These are phyloP conservation scores for Nesidiocoris tenuis DNA, from an alignment of 2,888 invertebrate genomes.

Conservation along the genomic window DNA sequence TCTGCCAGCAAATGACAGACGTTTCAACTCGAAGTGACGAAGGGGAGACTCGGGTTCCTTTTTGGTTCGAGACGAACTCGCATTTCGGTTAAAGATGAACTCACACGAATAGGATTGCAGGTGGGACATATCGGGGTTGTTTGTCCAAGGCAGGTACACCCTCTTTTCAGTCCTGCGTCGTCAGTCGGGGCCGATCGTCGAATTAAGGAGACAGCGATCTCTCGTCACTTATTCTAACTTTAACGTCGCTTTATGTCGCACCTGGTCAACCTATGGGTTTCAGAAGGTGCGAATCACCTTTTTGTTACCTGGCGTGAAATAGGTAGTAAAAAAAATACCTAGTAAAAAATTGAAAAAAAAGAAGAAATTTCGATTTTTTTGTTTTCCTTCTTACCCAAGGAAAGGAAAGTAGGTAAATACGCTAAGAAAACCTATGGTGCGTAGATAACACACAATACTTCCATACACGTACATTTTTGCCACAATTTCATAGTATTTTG, in stretches of 20 bases:
- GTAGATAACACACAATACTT: too few relatives aligned
- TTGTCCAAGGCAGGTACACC: not conserved
- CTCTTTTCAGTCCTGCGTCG: not conserved
- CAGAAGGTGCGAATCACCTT: too few relatives aligned
- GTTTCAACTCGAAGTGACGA: not conserved
- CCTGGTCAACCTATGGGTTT: too few relatives aligned
- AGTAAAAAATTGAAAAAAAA: too few relatives aligned
- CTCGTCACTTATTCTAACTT: not conserved
- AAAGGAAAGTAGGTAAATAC: too few relatives aligned
- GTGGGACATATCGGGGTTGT: not conserved
- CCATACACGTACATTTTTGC: too few relatives aligned
- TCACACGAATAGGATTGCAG: not conserved
- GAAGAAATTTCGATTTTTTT: too few relatives aligned
- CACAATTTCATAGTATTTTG: too few relatives aligned
- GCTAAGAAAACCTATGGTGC: too few relatives aligned
- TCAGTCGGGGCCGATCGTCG: not conserved
- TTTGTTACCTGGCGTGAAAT: too few relatives aligned
- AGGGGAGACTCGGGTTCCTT: not conserved
- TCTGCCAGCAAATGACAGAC: slow-evolving; percentile 9
- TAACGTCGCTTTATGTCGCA: not conserved
- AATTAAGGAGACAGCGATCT: not conserved
- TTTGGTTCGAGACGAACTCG: not conserved
- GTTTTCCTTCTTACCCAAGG: too few relatives aligned
- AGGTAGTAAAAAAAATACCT: too few relatives aligned
- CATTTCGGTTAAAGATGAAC: not conserved